Evolutionary conservation across 2,797 vertebrate genomes (phyloP), one percentile per base, ranked within the genome.

Genomic region (Hoplostethus mediterraneus): DNA sequence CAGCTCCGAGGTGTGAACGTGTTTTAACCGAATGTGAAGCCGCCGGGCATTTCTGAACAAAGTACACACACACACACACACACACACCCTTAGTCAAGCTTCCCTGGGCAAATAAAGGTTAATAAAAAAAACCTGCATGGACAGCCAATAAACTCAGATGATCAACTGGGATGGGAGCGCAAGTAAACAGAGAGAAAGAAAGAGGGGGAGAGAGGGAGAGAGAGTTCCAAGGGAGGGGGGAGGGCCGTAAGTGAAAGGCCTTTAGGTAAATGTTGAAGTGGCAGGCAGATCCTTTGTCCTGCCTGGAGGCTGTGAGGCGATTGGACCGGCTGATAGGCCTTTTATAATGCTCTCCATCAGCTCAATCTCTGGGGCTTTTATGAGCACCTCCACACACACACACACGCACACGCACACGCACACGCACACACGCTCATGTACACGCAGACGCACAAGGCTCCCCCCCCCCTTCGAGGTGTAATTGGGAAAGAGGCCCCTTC

Each of bases 311-410:
- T 63, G 25, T 68, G 80, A 73, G 77, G 67, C 73, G 85, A 90
- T 85, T 80, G 83, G 80, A 85, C 64, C 84, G 61, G 73, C 78
- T 90, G 88, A 92, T 91, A 87, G 89, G 66, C 67, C 76, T 80
- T 84, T 89, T 87, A 86, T 90, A 87, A 91, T 85, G 77, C 81
- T 67, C 81, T 86, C 91, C 85, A 86, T 90, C 89, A 88, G 84
- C 81, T 88, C 84, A 68, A 83, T 91, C 89, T 88, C 83, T 21
- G 31, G 83, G 80, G 81, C 58, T 90, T 94, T 94, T 93, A 93
- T 91, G 88, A 91, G 85, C 83, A 90, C 87, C 87, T 87, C 89
- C 81, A 81, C 85, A 79, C 79, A 81, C 77, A 73, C 76, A 75
- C 83, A 80, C 83, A 79, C 77, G 70, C 69, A 71, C 80, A 67